Conservation (phyloP, 2,113 vertebrate genomes). For the Desmodus rotundus region DNA sequence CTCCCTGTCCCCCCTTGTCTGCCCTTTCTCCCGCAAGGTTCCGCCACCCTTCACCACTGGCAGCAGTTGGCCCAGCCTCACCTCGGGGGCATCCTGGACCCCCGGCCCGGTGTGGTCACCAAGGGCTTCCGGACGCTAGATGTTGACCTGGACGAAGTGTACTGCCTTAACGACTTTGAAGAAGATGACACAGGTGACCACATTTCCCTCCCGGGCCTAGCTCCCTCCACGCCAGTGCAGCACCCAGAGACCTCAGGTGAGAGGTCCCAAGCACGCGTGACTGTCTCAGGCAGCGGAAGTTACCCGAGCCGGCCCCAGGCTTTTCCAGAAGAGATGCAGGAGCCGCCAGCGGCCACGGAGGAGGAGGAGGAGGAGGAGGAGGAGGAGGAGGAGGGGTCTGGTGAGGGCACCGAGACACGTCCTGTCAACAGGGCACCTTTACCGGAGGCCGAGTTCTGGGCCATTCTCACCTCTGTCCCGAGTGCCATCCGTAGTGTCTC, state of each 20-base stretch:
- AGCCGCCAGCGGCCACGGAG: constrained; percentile 75
- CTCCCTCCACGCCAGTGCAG: constrained; percentile 87
- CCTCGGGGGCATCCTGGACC: constrained; percentile 94
- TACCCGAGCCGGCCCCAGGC: constrained; percentile 84
- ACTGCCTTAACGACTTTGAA: constrained; percentile 95
- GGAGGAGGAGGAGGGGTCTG: constrained; percentile 87
- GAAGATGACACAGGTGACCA: constrained; percentile 92
- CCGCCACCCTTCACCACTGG: constrained; percentile 98
- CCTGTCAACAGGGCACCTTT: constrained; percentile 82
- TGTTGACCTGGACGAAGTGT: constrained; percentile 92
- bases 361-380: constrained; percentile 55
- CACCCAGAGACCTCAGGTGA: constrained; percentile 86
- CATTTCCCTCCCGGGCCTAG: constrained; percentile 85
- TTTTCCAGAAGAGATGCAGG: constrained; percentile 88
- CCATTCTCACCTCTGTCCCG: constrained; percentile 82
- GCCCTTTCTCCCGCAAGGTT: constrained; percentile 83
- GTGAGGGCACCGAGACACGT: constrained; percentile 93
- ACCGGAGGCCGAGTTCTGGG: constrained; percentile 82
- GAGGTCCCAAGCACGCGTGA: constrained; percentile 85
- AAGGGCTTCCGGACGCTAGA: constrained; percentile 95
- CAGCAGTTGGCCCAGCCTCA: constrained; percentile 98
- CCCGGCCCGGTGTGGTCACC: constrained; percentile 95
- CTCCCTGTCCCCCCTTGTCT: not conserved
- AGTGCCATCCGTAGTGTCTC: constrained; percentile 78
- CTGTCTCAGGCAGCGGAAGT: constrained; percentile 87